These are phyloP conservation scores for Schizotus pectinicornis DNA, from an alignment of 2,888 invertebrate genomes.

Conservation along the genomic window DNA sequence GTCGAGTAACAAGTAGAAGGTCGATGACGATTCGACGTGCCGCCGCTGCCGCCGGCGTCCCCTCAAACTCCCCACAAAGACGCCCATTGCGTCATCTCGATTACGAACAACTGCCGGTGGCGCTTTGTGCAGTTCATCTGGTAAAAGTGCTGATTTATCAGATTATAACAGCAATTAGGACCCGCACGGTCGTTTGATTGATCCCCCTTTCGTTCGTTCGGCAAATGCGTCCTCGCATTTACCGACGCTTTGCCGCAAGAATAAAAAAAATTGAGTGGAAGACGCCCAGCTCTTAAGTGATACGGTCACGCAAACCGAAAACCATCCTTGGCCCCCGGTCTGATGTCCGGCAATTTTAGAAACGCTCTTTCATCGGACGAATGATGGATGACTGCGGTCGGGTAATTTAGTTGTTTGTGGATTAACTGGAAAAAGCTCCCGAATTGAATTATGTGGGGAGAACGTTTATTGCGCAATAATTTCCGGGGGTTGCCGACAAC, in stretches of 20 bases:
- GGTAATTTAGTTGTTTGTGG: constrained; percentile 23
- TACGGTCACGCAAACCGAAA: constrained; percentile 24
- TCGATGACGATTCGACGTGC: too few species aligned
- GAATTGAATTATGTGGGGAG: constrained; percentile 17
- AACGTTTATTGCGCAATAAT: not conserved
- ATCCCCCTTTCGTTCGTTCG: constrained; percentile 11
- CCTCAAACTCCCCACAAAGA: too few species aligned
- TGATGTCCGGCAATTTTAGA: constrained; percentile 28
- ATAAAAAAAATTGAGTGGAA: constrained; percentile 23
- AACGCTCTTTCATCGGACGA: constrained; percentile 26
- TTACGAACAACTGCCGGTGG: too few species aligned
- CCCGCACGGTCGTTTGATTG: constrained; percentile 15
- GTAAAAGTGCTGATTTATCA: not conserved
- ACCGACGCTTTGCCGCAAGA: constrained; percentile 11
- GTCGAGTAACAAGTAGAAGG: too few species aligned
- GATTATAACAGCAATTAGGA: constrained; percentile 25
- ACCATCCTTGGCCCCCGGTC: constrained; percentile 3
- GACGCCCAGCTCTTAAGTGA: constrained; percentile 15
- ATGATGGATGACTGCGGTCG: constrained; percentile 19
- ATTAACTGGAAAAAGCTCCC: constrained; percentile 21
- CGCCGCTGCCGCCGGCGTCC: too few species aligned
- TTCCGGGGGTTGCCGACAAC: not conserved
- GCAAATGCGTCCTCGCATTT: constrained; percentile 19
- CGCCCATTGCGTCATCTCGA: too few species aligned
- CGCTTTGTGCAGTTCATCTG: too few species aligned